Percentiles rank a stretch among this genome's conserved stretches.
Evolutionary conservation across 2,113 vertebrate genomes (phyloP).

Genomic region (Hypocryptadius cinnamomeus): DNA sequence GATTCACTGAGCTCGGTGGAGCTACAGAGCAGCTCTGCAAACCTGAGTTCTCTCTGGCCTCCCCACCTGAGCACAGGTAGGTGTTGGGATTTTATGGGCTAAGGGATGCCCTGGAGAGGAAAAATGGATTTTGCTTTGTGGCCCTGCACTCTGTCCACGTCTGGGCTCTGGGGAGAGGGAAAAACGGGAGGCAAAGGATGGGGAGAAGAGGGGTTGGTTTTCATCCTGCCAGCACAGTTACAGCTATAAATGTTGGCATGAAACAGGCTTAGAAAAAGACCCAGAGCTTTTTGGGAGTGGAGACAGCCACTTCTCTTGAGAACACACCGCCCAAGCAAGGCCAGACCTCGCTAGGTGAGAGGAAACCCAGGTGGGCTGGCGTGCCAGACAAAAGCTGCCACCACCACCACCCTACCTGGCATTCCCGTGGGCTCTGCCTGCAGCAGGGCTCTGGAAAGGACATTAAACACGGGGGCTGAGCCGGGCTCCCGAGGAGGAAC

Average conservation of each 20-base stretch:
- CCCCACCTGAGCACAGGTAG: neutral
- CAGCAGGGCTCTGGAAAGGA: neutral
- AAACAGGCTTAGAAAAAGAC: conserved; percentile 8
- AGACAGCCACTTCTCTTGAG: neutral
- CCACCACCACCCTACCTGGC: neutral
- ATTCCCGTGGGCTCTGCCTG: neutral
- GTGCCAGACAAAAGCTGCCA: neutral
- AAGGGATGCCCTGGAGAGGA: neutral
- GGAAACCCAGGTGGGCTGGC: neutral
- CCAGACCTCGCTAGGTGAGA: neutral
- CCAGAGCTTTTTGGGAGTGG: neutral
- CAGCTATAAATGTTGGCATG: neutral
- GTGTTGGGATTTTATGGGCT: neutral
- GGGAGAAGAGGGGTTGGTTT: neutral
- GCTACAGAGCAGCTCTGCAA: neutral
- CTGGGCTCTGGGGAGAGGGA: neutral
- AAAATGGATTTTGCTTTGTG: neutral
- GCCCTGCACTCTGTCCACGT: neutral
- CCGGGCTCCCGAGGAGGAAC: neutral
- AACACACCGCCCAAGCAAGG: neutral
- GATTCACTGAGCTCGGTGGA: neutral
- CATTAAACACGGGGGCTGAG: conserved; percentile 10
- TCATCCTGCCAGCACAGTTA: neutral
- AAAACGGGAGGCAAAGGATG: neutral
- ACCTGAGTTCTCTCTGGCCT: neutral